A percentile compares a stretch with the other conserved stretches of the same genome.
phyloP scores from a whole-genome alignment of 1,140 invertebrate genomes.

The Archegozetes longisetosus region DNA sequence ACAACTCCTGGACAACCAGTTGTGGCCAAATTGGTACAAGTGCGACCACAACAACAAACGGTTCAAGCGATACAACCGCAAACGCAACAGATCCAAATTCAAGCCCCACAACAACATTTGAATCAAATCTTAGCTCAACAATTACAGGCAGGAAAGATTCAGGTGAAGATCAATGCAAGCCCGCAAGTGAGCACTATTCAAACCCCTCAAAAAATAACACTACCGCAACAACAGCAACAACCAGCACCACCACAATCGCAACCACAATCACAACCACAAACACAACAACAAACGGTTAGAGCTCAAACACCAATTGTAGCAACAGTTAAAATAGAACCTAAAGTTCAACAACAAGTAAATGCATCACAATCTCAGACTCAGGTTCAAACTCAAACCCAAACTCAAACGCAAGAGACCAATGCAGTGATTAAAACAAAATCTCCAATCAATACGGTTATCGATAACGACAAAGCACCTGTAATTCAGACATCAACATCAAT shows the following conservation, averaged over 20 bases:
- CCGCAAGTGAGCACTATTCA: background rate
- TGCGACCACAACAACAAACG: background rate
- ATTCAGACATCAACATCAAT: background rate
- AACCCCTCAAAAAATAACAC: conserved; percentile 18
- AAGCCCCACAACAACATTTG: background rate
- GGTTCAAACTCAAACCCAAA: background rate
- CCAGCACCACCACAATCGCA: conserved; percentile 5
- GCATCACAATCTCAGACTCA: background rate
- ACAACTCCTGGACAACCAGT: conserved; percentile 23
- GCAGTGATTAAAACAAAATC: no score
- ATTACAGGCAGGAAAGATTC: background rate
- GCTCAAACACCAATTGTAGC: background rate
- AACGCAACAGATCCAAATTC: background rate
- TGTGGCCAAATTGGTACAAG: conserved; percentile 6
- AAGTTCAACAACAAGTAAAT: background rate
- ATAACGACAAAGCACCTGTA: background rate
- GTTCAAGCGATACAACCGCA: background rate
- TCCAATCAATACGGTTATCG: background rate
- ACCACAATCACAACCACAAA: conserved; percentile 15
- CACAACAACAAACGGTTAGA: background rate
- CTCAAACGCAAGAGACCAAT: background rate
- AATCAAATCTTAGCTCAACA: no score
- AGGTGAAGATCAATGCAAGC: background rate
- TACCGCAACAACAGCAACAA: conserved; percentile 7
- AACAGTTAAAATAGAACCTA: background rate